phyloP scores from a whole-genome alignment of 2,113 vertebrate species.

The Ancistrus triradiatus region DNA sequence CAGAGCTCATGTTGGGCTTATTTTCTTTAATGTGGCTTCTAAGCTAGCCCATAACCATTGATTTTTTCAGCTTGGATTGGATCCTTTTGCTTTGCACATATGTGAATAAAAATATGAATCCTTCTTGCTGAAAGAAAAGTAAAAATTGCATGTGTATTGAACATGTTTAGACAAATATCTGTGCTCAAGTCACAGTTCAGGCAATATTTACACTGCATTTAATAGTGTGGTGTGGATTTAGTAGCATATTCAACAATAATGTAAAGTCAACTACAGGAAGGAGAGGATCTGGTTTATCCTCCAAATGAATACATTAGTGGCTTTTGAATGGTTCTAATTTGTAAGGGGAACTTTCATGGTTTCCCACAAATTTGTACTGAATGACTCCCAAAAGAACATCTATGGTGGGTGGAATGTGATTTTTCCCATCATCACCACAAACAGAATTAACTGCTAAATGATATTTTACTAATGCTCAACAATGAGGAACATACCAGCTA shows the following conservation, averaged over 20 bases:
- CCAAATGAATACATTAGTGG: slow-evolving; percentile 14
- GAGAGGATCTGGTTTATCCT: slow-evolving; percentile 17
- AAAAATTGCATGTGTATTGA: background rate
- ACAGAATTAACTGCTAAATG: slow-evolving; percentile 14
- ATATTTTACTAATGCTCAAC: background rate
- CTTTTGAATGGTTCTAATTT: slow-evolving; percentile 13
- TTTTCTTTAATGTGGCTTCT: too few relatives aligned
- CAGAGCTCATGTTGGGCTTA: too few relatives aligned
- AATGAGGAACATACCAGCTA: slow-evolving; percentile 2
- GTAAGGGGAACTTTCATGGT: slow-evolving; percentile 9
- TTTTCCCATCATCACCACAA: background rate
- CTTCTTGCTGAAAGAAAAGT: too few relatives aligned
- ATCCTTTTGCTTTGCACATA: too few relatives aligned
- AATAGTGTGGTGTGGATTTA: too few relatives aligned
- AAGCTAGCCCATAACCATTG: too few relatives aligned
- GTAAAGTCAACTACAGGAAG: slow-evolving; percentile 11
- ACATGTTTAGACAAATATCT: slow-evolving; percentile 10
- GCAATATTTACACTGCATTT: slow-evolving; percentile 18
- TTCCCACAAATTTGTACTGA: slow-evolving; percentile 13
- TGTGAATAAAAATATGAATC: background rate
- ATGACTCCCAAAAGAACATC: slow-evolving; percentile 9
- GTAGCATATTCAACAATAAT: slow-evolving; percentile 7
- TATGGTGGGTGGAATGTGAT: slow-evolving; percentile 9
- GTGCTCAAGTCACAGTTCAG: background rate
- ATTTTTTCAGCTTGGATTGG: too few relatives aligned